These are phyloP conservation scores for Tenthredo scrophulariae DNA, from an alignment of 2,888 invertebrate genomes.

Conservation along the genomic window DNA sequence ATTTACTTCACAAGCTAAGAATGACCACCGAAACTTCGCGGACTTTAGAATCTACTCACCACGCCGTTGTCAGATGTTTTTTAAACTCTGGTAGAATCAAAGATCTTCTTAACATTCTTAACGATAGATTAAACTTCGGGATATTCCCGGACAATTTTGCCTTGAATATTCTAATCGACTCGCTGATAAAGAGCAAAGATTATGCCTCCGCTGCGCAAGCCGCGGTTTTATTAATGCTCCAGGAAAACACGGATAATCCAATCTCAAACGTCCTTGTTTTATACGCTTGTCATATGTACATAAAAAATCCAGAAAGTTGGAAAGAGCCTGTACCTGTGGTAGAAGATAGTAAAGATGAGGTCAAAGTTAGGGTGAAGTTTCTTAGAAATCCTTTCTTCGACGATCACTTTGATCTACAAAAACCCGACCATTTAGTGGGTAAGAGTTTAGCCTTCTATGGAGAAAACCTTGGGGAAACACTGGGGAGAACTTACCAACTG, in stretches of 20 bases:
- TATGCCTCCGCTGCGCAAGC: slow-evolving; percentile 87
- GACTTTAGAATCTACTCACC: slow-evolving; percentile 89
- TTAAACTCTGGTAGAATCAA: slow-evolving; percentile 79
- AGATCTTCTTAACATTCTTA: slow-evolving; percentile 86
- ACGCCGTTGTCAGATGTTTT: slow-evolving; percentile 87
- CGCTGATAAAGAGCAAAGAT: slow-evolving; percentile 85
- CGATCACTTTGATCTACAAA: slow-evolving; percentile 92
- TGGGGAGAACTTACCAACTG: slow-evolving; percentile 82
- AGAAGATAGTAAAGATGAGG: slow-evolving; percentile 80
- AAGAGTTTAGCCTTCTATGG: slow-evolving; percentile 89
- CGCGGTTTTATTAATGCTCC: slow-evolving; percentile 90
- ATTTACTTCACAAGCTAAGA: slow-evolving; percentile 86
- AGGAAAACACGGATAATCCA: slow-evolving; percentile 90
- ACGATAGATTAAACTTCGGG: slow-evolving; percentile 92
- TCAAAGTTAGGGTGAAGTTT: slow-evolving; percentile 88
- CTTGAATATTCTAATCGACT: slow-evolving; percentile 90
- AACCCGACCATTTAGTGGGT: slow-evolving; percentile 86
- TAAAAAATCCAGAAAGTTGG: slow-evolving; percentile 80
- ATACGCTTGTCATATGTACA: slow-evolving; percentile 87
- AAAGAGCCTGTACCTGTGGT: slow-evolving; percentile 75
- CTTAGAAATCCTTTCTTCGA: slow-evolving; percentile 92
- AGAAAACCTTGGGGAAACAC: slow-evolving; percentile 77
- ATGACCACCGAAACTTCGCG: slow-evolving; percentile 86
- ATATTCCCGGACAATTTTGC: slow-evolving; percentile 92
- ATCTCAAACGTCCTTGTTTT: slow-evolving; percentile 85